A percentile compares a stretch with the other conserved stretches of the same genome.
phyloP scores from a whole-genome alignment of 2,113 vertebrate genomes.

The Enhydra lutris region DNA sequence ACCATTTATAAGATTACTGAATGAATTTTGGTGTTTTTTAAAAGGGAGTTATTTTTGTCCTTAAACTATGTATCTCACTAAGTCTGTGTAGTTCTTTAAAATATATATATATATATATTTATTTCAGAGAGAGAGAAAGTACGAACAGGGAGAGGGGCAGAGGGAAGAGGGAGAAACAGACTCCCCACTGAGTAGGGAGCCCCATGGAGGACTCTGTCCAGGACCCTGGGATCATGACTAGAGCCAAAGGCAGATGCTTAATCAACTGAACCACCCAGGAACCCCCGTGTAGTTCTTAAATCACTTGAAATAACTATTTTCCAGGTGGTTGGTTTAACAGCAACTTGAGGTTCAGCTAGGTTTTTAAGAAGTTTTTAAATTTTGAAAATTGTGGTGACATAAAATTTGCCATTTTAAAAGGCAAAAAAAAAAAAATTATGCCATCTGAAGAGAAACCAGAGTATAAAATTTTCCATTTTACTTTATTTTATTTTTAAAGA shows the following conservation, averaged over 20 bases:
- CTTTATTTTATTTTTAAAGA: too few relatives aligned
- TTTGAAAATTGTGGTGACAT: background rate
- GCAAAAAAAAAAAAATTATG: background rate
- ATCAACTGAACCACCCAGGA: background rate
- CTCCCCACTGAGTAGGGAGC: background rate
- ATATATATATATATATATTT: too few relatives aligned
- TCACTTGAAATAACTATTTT: constrained; percentile 5
- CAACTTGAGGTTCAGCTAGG: background rate
- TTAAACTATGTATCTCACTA: background rate
- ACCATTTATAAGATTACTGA: background rate
- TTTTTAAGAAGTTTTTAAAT: background rate
- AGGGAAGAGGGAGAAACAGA: background rate
- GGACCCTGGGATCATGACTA: background rate
- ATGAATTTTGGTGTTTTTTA: background rate
- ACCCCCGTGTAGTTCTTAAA: background rate
- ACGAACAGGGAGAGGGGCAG: background rate
- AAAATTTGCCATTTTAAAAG: background rate
- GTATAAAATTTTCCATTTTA: background rate
- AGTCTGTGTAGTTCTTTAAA: background rate
- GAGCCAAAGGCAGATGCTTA: background rate
- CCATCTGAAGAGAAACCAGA: background rate
- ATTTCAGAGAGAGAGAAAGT: background rate
- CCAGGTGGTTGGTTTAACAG: background rate
- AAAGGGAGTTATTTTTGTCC: background rate
- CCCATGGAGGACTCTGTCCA: background rate